phyloP scores from a whole-genome alignment of 2,797 vertebrate genomes.

The Lepilemur ruficaudatus region DNA sequence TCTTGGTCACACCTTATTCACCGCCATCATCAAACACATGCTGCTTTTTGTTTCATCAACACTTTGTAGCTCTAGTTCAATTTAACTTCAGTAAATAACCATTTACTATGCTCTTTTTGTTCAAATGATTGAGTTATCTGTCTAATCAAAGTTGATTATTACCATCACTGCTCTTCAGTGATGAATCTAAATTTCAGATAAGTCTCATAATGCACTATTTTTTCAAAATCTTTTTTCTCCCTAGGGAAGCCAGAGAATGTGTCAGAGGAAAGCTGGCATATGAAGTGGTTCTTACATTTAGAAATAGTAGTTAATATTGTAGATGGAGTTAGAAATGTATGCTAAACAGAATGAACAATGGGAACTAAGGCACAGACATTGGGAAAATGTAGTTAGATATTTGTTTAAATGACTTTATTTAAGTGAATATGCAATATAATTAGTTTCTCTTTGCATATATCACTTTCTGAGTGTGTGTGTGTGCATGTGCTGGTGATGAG shows the following conservation, averaged over 20 bases:
- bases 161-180: not conserved
- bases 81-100: not conserved
- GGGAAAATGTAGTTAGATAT: not conserved
- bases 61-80: not conserved
- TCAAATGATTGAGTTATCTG: not conserved
- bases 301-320: not conserved
- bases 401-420: not conserved
- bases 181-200: not conserved
- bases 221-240: not conserved
- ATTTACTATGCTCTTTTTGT: not conserved
- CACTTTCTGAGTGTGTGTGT: not conserved
- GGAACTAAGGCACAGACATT: not conserved
- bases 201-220: not conserved
- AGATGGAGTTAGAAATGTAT: not conserved
- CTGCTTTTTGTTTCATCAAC: not conserved
- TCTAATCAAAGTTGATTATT: not conserved
- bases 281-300: not conserved
- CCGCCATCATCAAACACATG: not conserved
- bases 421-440: not conserved
- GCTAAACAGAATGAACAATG: not conserved
- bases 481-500: not conserved
- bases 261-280: not conserved
- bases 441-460: not conserved
- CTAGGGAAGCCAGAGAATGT: not conserved
- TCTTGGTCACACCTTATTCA: not conserved